Evolutionary conservation across 2,113 vertebrate species (phyloP), one percentile per base, ranked within the genome.

Genomic region (Bungarus multicinctus): DNA sequence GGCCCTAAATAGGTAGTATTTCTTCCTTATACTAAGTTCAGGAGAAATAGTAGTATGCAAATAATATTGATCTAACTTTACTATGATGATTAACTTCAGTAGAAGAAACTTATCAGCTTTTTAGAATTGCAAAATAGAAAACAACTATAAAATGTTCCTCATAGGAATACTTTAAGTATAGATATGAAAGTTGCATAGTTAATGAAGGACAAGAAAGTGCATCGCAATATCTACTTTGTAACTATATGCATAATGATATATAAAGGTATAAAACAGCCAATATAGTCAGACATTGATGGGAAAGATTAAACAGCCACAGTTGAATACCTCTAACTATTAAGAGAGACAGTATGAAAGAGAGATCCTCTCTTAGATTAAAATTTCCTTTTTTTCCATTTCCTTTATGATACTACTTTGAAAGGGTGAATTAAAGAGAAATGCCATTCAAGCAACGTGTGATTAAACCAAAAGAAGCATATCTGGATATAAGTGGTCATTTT

Each of bases 1-100:
- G 95, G 85, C 5, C 57, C 92, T 92, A 85, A 96, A 96, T 96
- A 94, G 94, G 7, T 90, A 90, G 87, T 27, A 30, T 30, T 4
- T 18, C 14, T 52, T 87, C 74, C 23, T 39, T 2, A 30, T 39
- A 57, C 23, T 90, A n/a, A 64, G 14, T 57, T 60, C 69, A 4
- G 2, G 85, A 58, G 43, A 58, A 4, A 3, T 85, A 85, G 8
- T 14, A 53, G 4, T 52, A 34, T 9, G 16, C 23, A 45, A 52
- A 50, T 25, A 53, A 50, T 90, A 27, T 64, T 90, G 60, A 64
- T n/a, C 43, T 85, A 58, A 18, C 9, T 11, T 16, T 52, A 64
- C 54, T 4, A 11, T 60, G 52, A 89, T 50, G 43, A 39, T 81
- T 43, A 81, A 43, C 74, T 89, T 43, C 12, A 47, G 88, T 53